phyloP scores from a whole-genome alignment of 1,140 invertebrate genomes.

The Listronotus bonariensis region DNA sequence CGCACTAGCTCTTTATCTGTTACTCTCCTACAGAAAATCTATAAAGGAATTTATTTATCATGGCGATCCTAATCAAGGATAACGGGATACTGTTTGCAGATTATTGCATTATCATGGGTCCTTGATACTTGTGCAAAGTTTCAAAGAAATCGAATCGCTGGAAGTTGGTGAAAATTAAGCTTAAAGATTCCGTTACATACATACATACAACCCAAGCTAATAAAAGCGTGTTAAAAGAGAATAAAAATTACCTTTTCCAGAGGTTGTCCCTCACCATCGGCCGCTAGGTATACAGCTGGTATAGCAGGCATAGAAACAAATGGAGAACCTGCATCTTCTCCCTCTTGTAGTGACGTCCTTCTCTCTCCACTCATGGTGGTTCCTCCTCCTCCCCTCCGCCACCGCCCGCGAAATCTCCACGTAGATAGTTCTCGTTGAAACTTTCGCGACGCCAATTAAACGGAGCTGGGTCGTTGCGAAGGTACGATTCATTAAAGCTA shows the following conservation, averaged over 20 bases:
- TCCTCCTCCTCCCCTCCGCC: constrained; percentile 37
- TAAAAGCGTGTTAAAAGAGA: too few species aligned
- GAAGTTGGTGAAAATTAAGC: too few species aligned
- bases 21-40: too few species aligned
- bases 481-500: constrained; percentile 26
- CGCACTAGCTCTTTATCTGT: not conserved
- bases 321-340: constrained; percentile 58
- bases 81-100: too few species aligned
- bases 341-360: constrained; percentile 43
- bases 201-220: too few species aligned
- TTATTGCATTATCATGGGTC: too few species aligned
- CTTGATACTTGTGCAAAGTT: too few species aligned
- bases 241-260: constrained; percentile 69
- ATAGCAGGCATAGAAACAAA: constrained; percentile 66
- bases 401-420: constrained; percentile 38
- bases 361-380: constrained; percentile 16
- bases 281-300: constrained; percentile 63
- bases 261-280: constrained; percentile 56
- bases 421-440: constrained; percentile 53
- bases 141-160: too few species aligned
- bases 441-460: constrained; percentile 38
- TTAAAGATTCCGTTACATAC: too few species aligned
- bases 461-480: constrained; percentile 7
- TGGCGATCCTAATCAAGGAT: too few species aligned
- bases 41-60: too few species aligned